Percentiles rank a stretch among this genome's conserved stretches.
These are phyloP conservation scores for Caenorhabditis briggsae DNA, from an alignment of 1,140 invertebrate species.

Conservation along the genomic window DNA sequence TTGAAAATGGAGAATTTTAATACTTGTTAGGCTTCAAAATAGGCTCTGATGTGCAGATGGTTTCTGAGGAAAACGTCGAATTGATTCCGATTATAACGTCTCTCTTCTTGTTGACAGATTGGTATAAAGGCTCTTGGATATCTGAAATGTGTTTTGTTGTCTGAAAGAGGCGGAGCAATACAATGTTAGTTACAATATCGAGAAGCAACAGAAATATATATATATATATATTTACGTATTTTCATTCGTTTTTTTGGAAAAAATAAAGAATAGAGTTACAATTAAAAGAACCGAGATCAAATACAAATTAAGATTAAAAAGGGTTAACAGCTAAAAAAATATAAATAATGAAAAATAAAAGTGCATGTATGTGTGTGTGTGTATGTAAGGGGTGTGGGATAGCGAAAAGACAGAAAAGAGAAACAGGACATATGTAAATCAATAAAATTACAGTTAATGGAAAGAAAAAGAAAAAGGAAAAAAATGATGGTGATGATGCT, in stretches of 20 bases:
- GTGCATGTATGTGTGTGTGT: conserved; percentile 22
- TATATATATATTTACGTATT: neutral
- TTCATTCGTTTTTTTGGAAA: conserved; percentile 13
- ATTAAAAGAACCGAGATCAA: conserved; percentile 49
- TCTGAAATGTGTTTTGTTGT: conserved; percentile 4
- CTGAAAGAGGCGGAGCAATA: neutral
- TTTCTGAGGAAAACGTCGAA: conserved; percentile 61
- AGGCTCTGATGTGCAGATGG: conserved; percentile 36
- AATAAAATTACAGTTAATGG: conserved; percentile 38
- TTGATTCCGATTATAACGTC: conserved; percentile 63
- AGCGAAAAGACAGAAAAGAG: neutral
- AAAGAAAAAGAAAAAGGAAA: conserved; percentile 20
- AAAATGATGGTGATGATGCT: neutral
- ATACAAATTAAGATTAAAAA: conserved; percentile 40
- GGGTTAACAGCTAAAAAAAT: conserved; percentile 2
- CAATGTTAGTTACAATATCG: conserved; percentile 31
- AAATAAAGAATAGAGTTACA: conserved; percentile 32
- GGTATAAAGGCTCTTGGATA: conserved; percentile 46
- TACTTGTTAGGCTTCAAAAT: conserved; percentile 38
- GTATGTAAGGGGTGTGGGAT: neutral
- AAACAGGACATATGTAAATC: conserved; percentile 28
- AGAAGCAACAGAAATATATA: neutral
- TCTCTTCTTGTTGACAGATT: conserved; percentile 47
- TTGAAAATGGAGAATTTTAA: too few species aligned
- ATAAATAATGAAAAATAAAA: neutral